Conservation (phyloP, 2,113 vertebrate genomes). For the Sander lucioperca region DNA sequence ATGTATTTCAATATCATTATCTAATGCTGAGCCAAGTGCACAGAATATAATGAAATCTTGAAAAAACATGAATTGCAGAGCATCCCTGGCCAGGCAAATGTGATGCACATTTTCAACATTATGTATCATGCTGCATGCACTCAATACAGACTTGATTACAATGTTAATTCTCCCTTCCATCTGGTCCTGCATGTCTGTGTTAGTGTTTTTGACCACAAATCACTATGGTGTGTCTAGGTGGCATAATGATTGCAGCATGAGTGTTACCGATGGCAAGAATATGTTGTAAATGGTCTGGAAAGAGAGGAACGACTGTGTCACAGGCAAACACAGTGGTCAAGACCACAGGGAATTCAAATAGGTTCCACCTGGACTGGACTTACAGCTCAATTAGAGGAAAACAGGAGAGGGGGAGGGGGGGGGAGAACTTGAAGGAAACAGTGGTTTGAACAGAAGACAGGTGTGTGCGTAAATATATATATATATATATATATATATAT, state of each 20-base stretch:
- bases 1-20: constrained; percentile 83
- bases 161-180: constrained; percentile 63
- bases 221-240: constrained; percentile 56
- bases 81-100: constrained; percentile 50
- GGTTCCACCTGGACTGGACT: constrained; percentile 77
- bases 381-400: constrained; percentile 67
- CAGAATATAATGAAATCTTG: constrained; percentile 76
- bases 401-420: background rate
- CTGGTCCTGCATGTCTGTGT: constrained; percentile 44
- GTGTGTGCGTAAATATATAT: constrained; percentile 15
- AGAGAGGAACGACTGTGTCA: constrained; percentile 68
- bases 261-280: constrained; percentile 57
- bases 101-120: constrained; percentile 45
- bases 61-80: constrained; percentile 64
- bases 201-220: constrained; percentile 64
- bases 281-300: constrained; percentile 75
- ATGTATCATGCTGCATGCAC: constrained; percentile 39
- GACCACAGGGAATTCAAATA: constrained; percentile 77
- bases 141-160: constrained; percentile 60
- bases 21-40: constrained; percentile 71
- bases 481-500: constrained; percentile 16
- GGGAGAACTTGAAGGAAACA: background rate
- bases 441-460: constrained; percentile 27
- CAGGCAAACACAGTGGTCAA: constrained; percentile 59
- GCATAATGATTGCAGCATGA: constrained; percentile 50